phyloP scores from a whole-genome alignment of 1,140 invertebrate genomes.

The Portunus trituberculatus region DNA sequence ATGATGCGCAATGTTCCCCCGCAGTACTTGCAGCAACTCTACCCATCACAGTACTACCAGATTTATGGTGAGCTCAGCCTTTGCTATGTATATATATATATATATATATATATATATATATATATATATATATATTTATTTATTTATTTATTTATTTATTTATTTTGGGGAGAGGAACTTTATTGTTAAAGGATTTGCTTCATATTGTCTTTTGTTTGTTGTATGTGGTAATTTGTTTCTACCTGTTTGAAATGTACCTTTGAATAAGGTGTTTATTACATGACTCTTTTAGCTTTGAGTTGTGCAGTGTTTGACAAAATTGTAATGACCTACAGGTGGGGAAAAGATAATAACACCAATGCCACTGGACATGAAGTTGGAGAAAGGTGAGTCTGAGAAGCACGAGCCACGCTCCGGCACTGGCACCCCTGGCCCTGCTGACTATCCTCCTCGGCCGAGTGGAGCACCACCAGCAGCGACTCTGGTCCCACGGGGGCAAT shows the following conservation, averaged over 20 bases:
- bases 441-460: conserved; percentile 39
- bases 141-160: not conserved
- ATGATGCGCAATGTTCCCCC: conserved; percentile 55
- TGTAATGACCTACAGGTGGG: conserved; percentile 31
- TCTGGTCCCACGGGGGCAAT: conserved; percentile 63
- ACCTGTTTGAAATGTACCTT: not conserved
- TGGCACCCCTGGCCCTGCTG: conserved; percentile 24
- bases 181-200: not conserved
- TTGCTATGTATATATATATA: not conserved
- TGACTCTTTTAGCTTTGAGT: not conserved
- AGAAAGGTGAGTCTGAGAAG: conserved; percentile 70
- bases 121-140: not conserved
- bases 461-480: conserved; percentile 53
- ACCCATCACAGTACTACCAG: conserved; percentile 56
- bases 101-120: conserved; percentile 21
- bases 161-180: not conserved
- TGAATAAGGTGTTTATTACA: not conserved
- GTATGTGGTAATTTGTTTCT: too few relatives aligned
- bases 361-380: conserved; percentile 75
- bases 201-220: not conserved
- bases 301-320: not conserved
- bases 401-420: conserved; percentile 44
- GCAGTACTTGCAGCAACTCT: conserved; percentile 55
- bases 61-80: conserved; percentile 44
- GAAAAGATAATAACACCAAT: conserved; percentile 70